These are phyloP conservation scores for Ceratothoa steindachneri DNA, from an alignment of 2,888 invertebrate genomes.

Conservation along the genomic window DNA sequence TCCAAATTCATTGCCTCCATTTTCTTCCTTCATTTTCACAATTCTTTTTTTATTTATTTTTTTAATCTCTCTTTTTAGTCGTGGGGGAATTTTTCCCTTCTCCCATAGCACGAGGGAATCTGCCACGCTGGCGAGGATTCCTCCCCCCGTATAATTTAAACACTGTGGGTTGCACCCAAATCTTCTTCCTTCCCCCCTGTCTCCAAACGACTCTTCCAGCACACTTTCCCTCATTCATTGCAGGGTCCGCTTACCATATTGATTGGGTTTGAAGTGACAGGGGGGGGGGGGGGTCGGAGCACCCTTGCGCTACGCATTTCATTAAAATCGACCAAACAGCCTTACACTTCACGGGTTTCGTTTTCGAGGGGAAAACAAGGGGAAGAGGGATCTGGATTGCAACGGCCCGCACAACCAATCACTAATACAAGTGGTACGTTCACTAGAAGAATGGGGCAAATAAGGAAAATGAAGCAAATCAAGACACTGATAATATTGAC, in stretches of 20 bases:
- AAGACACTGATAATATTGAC: too few relatives aligned
- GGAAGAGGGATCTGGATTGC: too few relatives aligned
- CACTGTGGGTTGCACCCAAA: background rate
- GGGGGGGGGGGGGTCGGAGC: too few relatives aligned
- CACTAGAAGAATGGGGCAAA: too few relatives aligned
- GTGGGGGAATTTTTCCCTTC: background rate
- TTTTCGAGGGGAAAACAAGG: too few relatives aligned
- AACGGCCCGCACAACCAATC: too few relatives aligned
- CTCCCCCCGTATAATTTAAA: background rate
- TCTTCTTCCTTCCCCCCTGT: background rate
- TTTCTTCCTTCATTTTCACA: too few relatives aligned
- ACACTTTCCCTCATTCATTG: conserved; percentile 4
- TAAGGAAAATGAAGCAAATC: too few relatives aligned
- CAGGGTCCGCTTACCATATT: conserved; percentile 8
- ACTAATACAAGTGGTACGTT: too few relatives aligned
- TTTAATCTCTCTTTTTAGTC: background rate
- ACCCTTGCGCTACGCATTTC: background rate
- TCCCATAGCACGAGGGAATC: background rate
- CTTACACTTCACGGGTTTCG: too few relatives aligned
- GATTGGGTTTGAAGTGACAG: conserved; percentile 2
- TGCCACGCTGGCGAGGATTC: background rate
- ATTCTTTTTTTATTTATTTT: background rate
- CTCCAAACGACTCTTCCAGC: background rate
- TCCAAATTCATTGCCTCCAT: background rate
- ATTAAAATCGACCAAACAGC: background rate